Evolutionary conservation across 2,888 invertebrate species (phyloP).

Genomic region (Lasioglossum villosulum): DNA sequence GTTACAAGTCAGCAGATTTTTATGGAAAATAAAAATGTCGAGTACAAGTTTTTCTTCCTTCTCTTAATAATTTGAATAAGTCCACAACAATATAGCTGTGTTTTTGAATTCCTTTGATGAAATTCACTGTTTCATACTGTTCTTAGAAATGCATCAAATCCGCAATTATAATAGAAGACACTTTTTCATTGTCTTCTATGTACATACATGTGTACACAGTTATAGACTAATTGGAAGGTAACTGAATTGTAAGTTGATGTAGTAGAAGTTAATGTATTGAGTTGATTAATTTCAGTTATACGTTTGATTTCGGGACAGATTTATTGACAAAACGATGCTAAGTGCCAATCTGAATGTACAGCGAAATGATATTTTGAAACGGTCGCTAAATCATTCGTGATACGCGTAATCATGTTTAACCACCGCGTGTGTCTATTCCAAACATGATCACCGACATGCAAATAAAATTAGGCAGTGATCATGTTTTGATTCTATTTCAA

Average conservation of each 20-base stretch:
- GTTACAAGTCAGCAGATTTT: too few species aligned
- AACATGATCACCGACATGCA: neutral
- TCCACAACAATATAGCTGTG: neutral
- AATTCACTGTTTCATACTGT: neutral
- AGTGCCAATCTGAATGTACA: neutral
- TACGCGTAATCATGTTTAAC: neutral
- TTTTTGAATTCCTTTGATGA: neutral
- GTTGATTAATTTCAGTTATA: neutral
- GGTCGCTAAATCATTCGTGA: neutral
- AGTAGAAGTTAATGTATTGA: too few species aligned
- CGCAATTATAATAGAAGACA: neutral
- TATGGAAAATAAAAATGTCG: too few species aligned
- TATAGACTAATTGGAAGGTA: neutral
- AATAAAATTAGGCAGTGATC: neutral
- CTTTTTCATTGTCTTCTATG: neutral
- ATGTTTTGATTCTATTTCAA: neutral
- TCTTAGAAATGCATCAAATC: neutral
- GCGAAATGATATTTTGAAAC: neutral
- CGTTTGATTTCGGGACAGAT: neutral
- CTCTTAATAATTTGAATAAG: too few species aligned
- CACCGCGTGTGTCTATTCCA: neutral
- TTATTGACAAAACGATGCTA: neutral
- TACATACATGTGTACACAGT: too few species aligned
- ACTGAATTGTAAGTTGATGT: neutral
- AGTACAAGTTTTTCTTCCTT: too few species aligned